phyloP scores from a whole-genome alignment of 2,113 vertebrate species.

The Catharus fuscescens region DNA sequence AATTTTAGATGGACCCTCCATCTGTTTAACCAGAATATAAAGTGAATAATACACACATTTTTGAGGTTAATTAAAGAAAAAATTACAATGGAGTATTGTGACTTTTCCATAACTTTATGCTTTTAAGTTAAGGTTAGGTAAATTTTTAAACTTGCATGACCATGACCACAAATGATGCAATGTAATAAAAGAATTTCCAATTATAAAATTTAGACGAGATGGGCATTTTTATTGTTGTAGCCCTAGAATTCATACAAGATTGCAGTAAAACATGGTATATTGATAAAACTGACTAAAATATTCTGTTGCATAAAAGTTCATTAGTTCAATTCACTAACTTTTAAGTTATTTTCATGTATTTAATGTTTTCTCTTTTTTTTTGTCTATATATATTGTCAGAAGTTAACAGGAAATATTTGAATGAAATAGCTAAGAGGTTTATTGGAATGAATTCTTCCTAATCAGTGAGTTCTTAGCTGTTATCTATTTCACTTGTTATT shows the following conservation, averaged over 20 bases:
- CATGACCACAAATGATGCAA: background rate
- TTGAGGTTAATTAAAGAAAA: background rate
- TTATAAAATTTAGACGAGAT: background rate
- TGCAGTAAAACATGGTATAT: background rate
- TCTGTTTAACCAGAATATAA: background rate
- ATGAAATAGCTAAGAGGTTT: background rate
- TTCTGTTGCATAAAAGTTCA: background rate
- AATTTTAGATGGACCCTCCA: background rate
- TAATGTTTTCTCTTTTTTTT: background rate
- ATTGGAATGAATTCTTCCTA: background rate
- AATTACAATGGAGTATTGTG: background rate
- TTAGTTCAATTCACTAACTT: background rate
- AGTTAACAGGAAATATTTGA: background rate
- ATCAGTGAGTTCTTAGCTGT: background rate
- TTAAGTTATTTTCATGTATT: background rate
- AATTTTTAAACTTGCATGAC: background rate
- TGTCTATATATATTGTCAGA: background rate
- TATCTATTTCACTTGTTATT: background rate
- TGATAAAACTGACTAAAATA: background rate
- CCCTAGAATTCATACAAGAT: background rate
- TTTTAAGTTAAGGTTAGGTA: background rate
- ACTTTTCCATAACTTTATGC: background rate
- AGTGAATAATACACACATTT: background rate
- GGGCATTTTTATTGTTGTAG: background rate
- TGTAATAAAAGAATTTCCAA: background rate